These are phyloP conservation scores for Eupeodes latifasciatus DNA, from an alignment of 2,888 invertebrate genomes.

Conservation along the genomic window DNA sequence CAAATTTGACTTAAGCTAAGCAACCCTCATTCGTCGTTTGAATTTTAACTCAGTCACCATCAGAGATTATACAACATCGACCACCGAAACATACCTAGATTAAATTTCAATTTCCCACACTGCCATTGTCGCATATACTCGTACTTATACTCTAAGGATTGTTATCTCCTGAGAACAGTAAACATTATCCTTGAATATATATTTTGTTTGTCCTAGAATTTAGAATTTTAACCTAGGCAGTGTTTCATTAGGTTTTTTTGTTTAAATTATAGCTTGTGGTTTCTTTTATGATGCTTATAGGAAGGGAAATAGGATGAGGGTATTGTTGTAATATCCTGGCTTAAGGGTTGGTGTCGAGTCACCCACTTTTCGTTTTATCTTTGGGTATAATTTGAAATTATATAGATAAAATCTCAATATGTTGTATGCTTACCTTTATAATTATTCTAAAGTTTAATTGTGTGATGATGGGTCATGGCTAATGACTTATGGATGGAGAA, in stretches of 20 bases:
- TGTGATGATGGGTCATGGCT: not conserved
- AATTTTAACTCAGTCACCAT: not conserved
- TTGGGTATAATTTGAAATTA: not conserved
- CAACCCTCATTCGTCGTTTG: slow-evolving; percentile 7
- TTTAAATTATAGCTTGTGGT: not conserved
- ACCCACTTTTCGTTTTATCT: not conserved
- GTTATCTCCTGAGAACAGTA: slow-evolving; percentile 30
- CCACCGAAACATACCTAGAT: slow-evolving; percentile 4
- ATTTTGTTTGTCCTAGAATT: slow-evolving; percentile 8
- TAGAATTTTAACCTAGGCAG: not conserved
- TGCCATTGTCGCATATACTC: not conserved
- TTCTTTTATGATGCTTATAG: not conserved
- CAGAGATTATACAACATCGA: not conserved
- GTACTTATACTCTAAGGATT: not conserved
- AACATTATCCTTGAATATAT: slow-evolving; percentile 12
- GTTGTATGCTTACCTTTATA: not conserved
- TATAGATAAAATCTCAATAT: not conserved
- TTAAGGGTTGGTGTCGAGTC: not conserved
- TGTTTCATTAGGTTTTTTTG: not conserved
- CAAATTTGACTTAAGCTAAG: not conserved
- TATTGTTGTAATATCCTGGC: slow-evolving; percentile 11
- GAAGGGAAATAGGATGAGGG: not conserved
- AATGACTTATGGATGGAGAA: too few relatives aligned
- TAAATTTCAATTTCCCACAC: slow-evolving; percentile 34
- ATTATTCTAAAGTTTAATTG: slow-evolving; percentile 10